A percentile compares a stretch with the other conserved stretches of the same genome.
These are phyloP conservation scores for Zootermopsis nevadensis DNA, from an alignment of 2,888 invertebrate species.

Conservation along the genomic window DNA sequence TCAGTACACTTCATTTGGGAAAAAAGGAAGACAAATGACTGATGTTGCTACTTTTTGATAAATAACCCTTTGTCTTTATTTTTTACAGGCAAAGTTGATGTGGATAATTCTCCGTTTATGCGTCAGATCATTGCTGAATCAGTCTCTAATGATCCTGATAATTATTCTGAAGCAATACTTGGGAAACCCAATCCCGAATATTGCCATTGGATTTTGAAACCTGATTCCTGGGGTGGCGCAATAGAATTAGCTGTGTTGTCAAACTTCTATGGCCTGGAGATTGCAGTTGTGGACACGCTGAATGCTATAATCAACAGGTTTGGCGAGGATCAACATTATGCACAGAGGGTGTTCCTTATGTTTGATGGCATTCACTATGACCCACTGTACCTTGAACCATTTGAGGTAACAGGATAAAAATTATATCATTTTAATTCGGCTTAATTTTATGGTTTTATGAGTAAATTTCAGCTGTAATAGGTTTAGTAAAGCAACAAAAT, in stretches of 20 bases:
- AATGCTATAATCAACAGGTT: slow-evolving; percentile 91
- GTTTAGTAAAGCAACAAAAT: too few relatives aligned
- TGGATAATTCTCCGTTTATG: slow-evolving; percentile 79
- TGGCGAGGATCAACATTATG: slow-evolving; percentile 91
- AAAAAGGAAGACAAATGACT: too few relatives aligned
- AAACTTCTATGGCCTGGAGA: slow-evolving; percentile 88
- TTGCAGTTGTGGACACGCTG: slow-evolving; percentile 92
- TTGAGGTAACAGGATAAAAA: slow-evolving; percentile 67
- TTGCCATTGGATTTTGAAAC: slow-evolving; percentile 88
- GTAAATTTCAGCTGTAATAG: too few relatives aligned
- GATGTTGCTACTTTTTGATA: too few relatives aligned
- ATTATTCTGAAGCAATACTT: slow-evolving; percentile 87
- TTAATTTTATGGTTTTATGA: too few relatives aligned
- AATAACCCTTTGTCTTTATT: too few relatives aligned
- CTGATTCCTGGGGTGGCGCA: slow-evolving; percentile 95
- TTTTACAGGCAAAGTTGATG: slow-evolving; percentile 75
- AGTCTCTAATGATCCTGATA: slow-evolving; percentile 79
- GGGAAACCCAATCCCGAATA: slow-evolving; percentile 87
- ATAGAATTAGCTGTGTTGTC: slow-evolving; percentile 92
- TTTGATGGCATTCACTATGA: slow-evolving; percentile 98
- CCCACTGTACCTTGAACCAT: slow-evolving; percentile 87
- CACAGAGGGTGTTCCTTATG: slow-evolving; percentile 84
- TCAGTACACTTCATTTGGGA: too few relatives aligned
- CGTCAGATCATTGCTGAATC: slow-evolving; percentile 88
- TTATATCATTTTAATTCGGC: neutral